phyloP scores from a whole-genome alignment of 2,888 invertebrate genomes.

The Coelopa pilipes region DNA sequence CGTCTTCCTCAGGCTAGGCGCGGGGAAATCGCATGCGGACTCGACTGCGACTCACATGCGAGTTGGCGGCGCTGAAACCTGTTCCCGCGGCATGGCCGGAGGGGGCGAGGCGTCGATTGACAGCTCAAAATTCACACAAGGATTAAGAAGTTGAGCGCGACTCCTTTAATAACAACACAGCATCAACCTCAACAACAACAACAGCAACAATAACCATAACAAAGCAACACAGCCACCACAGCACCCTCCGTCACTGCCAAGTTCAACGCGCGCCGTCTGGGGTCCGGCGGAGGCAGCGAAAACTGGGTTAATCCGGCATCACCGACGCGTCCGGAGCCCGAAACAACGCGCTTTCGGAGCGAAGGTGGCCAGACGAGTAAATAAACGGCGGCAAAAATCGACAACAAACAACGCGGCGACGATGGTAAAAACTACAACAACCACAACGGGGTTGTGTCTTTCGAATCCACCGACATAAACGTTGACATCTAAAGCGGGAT shows the following conservation, averaged over 20 bases:
- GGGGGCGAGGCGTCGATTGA: too few relatives aligned
- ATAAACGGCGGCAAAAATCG: neutral
- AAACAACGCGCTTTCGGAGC: slow-evolving; percentile 12
- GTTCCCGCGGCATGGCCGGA: neutral
- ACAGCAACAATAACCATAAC: too few relatives aligned
- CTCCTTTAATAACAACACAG: neutral
- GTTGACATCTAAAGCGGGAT: slow-evolving; percentile 31
- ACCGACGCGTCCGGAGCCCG: neutral
- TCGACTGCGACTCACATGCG: neutral
- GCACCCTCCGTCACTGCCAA: neutral
- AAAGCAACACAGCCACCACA: neutral
- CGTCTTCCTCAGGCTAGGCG: neutral
- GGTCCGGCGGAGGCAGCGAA: neutral
- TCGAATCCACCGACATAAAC: slow-evolving; percentile 15
- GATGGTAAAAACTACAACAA: slow-evolving; percentile 15
- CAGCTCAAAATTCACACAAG: too few relatives aligned
- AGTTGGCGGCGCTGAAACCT: neutral
- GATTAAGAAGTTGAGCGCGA: neutral
- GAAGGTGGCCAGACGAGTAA: slow-evolving; percentile 25
- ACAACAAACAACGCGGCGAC: slow-evolving; percentile 3
- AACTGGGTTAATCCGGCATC: slow-evolving; percentile 32
- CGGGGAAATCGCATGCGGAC: too few relatives aligned
- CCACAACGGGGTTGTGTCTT: neutral
- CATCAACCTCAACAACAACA: neutral
- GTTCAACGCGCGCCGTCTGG: too few relatives aligned